Base-by-base conservation (phyloP, 1,140 invertebrate genomes). In the Aphelenchoides besseyi region DNA sequence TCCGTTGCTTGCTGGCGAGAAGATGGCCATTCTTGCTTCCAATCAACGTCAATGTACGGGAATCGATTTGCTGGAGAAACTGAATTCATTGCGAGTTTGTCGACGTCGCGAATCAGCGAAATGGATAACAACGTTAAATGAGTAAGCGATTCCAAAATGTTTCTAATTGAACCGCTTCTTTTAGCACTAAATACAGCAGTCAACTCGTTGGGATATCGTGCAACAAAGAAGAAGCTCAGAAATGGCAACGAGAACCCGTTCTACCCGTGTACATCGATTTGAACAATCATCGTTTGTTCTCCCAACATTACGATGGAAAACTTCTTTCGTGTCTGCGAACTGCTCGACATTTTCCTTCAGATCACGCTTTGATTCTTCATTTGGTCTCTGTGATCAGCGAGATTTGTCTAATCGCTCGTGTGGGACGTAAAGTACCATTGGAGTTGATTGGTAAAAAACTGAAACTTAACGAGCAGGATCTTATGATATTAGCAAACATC, bases 1-100 rank as follows among this genome's bases (percentile, higher is more conserved):
- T 37, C 79, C 76, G 23, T 32, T 78, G 28, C 26, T 78, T 36
- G 41, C 61, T 2, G 76, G 79, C 9, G 79, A 78, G 29, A 48
- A 59, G 52, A 72, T 78, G 16, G 78, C 73, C 16, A 70, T 78
- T 69, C 18, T 78, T 12, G 76, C 79, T 9, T 74, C 79, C 3
- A 36, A 71, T 53, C 73, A 80, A 32, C 29, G 79, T 29, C 29
- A 57, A 30, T 48, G 29, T 16, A 81, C 78, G 3, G 76, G 78
- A 16, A 48, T 59, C 18, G 69, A 82, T 52, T 48, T 81, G 23
- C 57, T 78, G 9, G 16, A 79, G 2, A 79, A 82, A 18, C 41
- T 78, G 54, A 78, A 78, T 54, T 23, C 33, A 18, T 48, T 78
- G n/a, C 33, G 64, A 12, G 53, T 76, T n/a, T 73, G 68, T 16